Conservation (phyloP, 2,113 vertebrate genomes). For the Tapirus terrestris region DNA sequence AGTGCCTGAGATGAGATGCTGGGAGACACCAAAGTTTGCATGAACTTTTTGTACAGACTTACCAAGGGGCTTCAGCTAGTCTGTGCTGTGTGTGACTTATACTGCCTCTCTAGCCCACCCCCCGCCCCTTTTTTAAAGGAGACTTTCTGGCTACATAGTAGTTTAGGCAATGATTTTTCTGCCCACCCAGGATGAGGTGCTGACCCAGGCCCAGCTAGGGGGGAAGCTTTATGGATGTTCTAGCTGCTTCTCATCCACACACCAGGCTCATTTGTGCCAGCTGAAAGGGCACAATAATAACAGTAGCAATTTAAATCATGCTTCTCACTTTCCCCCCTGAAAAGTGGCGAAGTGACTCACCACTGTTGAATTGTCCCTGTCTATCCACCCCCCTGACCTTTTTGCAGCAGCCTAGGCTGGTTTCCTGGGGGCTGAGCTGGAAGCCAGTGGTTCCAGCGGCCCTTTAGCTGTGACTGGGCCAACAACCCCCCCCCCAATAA, state of each 20-base stretch:
- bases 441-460: slow-evolving; percentile 35
- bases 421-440: slow-evolving; percentile 52
- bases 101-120: neutral
- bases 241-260: slow-evolving; percentile 59
- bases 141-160: slow-evolving; percentile 45
- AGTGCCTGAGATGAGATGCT: neutral
- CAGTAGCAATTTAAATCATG: slow-evolving; percentile 77
- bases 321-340: slow-evolving; percentile 55
- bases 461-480: slow-evolving; percentile 33
- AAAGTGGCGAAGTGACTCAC: slow-evolving; percentile 78
- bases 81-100: neutral
- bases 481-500: neutral
- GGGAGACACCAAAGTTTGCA: slow-evolving; percentile 10
- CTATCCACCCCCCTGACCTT: slow-evolving; percentile 63
- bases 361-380: slow-evolving; percentile 61
- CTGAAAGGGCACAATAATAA: slow-evolving; percentile 78
- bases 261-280: slow-evolving; percentile 74
- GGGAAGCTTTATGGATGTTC: slow-evolving; percentile 70
- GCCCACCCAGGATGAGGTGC: slow-evolving; percentile 51
- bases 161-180: slow-evolving; percentile 56
- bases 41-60: neutral
- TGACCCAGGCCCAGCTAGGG: slow-evolving; percentile 68
- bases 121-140: neutral
- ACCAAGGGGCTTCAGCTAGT: neutral
- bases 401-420: slow-evolving; percentile 46